Evolutionary conservation across 2,113 vertebrate genomes (phyloP), one percentile per base, ranked within the genome.

Genomic region (Hemibagrus wyckioides): DNA sequence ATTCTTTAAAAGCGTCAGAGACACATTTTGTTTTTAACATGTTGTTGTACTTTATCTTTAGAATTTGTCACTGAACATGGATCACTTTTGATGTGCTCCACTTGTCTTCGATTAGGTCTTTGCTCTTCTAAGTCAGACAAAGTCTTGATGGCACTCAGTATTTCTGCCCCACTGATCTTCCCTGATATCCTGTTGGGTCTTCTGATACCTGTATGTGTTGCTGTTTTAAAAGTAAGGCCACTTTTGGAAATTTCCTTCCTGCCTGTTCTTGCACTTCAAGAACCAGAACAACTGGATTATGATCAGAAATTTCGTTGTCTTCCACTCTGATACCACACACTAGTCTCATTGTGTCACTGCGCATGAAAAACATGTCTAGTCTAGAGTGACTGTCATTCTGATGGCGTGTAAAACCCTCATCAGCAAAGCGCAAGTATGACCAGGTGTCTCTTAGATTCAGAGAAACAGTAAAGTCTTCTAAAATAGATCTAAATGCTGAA

Each of bases 351-450:
- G 15, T 56, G 54, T 56, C 54, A 56, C 4, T 19, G 54, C 4
- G 54, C 57, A 59, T 25, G 57, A 59, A 59, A 59, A 59, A 59
- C 23, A 59, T 59, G 57, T 59, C 57, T 59, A 19, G 9, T 8
- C 30, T 41, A 2, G n/a, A 81, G 1, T 28, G 39, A 19, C 57
- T 59, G 33, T 63, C 11, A 14, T 92, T 92, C 92, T 92, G 94
- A 92, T 90, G 85, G 8, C 30, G 44, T 88, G 84, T 85, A 48
- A 82, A 76, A 6, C 7, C 57, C 19, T 57, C 4, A 28, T 3
- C 17, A 75, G 23, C n/a, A 23, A 0, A 8, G 25, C 89, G 79
- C 17, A 44, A 39, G 81, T 8, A 39, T 50, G 61, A 76, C 57
- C 57, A 59, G 57, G 57, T 59, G 57, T 59, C 57, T 59, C 57